phyloP scores from a whole-genome alignment of 2,888 invertebrate genomes.

The Hedya salicella region DNA sequence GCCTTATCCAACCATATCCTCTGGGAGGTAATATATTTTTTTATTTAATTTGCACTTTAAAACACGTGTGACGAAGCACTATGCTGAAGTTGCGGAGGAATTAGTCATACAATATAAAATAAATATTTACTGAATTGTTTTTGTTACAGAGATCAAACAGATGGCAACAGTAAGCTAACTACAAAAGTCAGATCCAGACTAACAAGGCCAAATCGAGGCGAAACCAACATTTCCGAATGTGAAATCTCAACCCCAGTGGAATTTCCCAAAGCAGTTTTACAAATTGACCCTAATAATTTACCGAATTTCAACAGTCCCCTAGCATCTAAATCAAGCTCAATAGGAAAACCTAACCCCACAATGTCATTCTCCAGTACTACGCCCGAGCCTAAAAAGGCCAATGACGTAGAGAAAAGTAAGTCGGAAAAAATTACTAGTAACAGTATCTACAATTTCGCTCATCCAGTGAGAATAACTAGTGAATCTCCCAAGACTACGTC shows the following conservation, averaged over 20 bases:
- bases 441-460: conserved; percentile 62
- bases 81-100: no score
- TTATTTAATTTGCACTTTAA: no score
- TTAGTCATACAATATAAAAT: no score
- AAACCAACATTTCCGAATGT: conserved; percentile 48
- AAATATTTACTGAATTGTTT: conserved; percentile 40
- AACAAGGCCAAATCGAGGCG: conserved; percentile 57
- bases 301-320: conserved; percentile 64
- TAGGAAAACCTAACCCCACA: conserved; percentile 36
- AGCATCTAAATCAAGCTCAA: conserved; percentile 37
- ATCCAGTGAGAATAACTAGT: conserved; percentile 59
- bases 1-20: conserved; percentile 54
- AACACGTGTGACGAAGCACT: no score
- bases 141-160: conserved; percentile 56
- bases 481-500: conserved; percentile 48
- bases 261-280: conserved; percentile 62
- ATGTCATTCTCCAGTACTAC: conserved; percentile 17
- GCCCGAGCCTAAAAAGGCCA: conserved; percentile 22
- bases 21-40: no score
- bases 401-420: conserved; percentile 48
- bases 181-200: conserved; percentile 66
- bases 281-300: conserved; percentile 67
- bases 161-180: conserved; percentile 54
- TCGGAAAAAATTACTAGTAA: conserved; percentile 49
- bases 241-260: conserved; percentile 53